Evolutionary conservation across 2,888 invertebrate species (phyloP).

Genomic region (Ophion costatus): DNA sequence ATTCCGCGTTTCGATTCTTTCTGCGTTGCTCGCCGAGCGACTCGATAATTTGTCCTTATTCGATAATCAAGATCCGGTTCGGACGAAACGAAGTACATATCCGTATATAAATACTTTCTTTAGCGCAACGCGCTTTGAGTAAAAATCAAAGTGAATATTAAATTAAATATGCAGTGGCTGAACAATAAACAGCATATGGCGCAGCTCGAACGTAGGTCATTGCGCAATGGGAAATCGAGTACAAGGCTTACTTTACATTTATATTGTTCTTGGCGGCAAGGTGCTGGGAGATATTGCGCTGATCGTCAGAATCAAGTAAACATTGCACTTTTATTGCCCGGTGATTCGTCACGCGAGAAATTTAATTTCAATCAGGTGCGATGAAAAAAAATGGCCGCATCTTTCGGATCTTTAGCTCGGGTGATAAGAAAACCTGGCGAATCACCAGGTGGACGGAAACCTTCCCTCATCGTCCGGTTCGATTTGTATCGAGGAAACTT

Average conservation of each 20-base stretch:
- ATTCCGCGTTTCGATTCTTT: slow-evolving; percentile 31
- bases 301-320: slow-evolving; percentile 23
- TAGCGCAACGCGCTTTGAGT: neutral
- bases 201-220: slow-evolving; percentile 26
- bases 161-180: slow-evolving; percentile 37
- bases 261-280: slow-evolving; percentile 40
- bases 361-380: slow-evolving; percentile 15
- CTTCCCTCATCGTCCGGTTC: neutral
- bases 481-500: neutral
- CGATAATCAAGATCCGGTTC: slow-evolving; percentile 46
- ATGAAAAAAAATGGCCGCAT: neutral
- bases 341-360: slow-evolving; percentile 41
- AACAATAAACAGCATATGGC: slow-evolving; percentile 39
- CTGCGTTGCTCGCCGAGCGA: neutral
- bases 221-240: slow-evolving; percentile 64
- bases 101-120: slow-evolving; percentile 1
- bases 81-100: slow-evolving; percentile 7
- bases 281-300: slow-evolving; percentile 29
- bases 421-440: neutral
- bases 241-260: slow-evolving; percentile 62
- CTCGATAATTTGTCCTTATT: slow-evolving; percentile 39
- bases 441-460: neutral
- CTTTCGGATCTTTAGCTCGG: neutral
- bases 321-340: slow-evolving; percentile 41
- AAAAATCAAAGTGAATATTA: slow-evolving; percentile 55